Evolutionary conservation across 2,113 vertebrate genomes (phyloP).

Genomic region (Stercorarius parasiticus): DNA sequence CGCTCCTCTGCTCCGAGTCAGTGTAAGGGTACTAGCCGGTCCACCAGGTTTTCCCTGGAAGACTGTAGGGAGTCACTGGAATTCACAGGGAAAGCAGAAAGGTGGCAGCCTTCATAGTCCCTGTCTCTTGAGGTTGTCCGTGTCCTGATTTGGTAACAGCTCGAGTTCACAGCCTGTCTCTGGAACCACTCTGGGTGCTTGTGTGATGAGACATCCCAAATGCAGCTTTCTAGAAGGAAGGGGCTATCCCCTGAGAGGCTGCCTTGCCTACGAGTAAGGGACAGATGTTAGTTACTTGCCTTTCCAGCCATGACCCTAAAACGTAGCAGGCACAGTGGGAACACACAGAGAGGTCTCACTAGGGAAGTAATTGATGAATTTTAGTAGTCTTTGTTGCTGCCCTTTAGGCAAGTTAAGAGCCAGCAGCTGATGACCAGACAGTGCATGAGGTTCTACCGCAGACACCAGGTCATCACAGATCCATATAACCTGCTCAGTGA

Average conservation of each 20-base stretch:
- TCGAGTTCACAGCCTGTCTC: neutral
- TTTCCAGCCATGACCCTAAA: neutral
- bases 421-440: neutral
- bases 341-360: neutral
- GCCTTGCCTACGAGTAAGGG: too few relatives aligned
- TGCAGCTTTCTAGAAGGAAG: neutral
- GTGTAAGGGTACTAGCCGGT: neutral
- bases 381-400: neutral
- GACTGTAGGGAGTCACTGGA: neutral
- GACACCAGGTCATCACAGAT: neutral
- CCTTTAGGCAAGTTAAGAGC: neutral
- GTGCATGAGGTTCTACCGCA: neutral
- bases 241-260: neutral
- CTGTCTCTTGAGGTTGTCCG: fast-evolving
- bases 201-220: neutral
- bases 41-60: neutral
- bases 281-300: neutral
- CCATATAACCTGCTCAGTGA: neutral
- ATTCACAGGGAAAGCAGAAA: neutral
- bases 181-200: neutral
- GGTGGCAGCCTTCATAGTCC: neutral
- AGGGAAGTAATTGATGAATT: neutral
- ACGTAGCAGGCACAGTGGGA: neutral
- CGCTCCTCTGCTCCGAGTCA: neutral
- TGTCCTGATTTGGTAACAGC: neutral